Base-by-base conservation (phyloP, 1,140 invertebrate species). In the Drosophila orosa region DNA sequence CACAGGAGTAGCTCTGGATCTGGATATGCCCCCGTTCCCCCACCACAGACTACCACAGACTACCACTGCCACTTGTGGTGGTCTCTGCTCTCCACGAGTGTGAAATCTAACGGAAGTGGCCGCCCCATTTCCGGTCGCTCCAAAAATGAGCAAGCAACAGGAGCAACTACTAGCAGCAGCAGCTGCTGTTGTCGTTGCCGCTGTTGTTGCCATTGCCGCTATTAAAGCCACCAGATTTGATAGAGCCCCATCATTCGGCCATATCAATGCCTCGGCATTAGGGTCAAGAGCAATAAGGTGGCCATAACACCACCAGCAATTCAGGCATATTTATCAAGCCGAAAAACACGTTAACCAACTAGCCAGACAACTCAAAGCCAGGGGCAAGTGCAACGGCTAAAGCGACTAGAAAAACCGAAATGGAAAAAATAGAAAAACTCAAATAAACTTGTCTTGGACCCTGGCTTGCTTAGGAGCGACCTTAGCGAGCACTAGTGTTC, bases 281-380 rank as follows among this genome's bases (percentile, higher is more conserved):
- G 80, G 84, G 84, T 87, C 84, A 87, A 87, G 80, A 83, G 52
- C 78, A 85, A 65, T 55, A 47, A 77, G 61, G 62, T 75, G 73
- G 72, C 72, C 72, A 75, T 47, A 60, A 63, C 57, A 61, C 54
- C 22, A 61, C 57, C 35, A 19, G 59, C 60, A 42, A 80, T 61
- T 65, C 69, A 78, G 61, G 47, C 60, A 83, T 45, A 45, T 79
- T 83, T 76, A 86, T 83, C 83, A 87, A 80, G 75, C 78, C 78
- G 40, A 80, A 85, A 69, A 72, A 72, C 68, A 71, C 68, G 62
- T 68, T 75, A 82, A 59, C 78, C 73, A 72, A 72, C 55, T 63
- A 67, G 74, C 75, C 59, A 75, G 75, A 78, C 79, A 83, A 73
- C 83, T 87, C 80, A 87, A 87, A 89, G 84, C 84, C 84, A 87